These are phyloP conservation scores for Amphimallon solstitiale DNA, from an alignment of 2,888 invertebrate species.

Conservation along the genomic window DNA sequence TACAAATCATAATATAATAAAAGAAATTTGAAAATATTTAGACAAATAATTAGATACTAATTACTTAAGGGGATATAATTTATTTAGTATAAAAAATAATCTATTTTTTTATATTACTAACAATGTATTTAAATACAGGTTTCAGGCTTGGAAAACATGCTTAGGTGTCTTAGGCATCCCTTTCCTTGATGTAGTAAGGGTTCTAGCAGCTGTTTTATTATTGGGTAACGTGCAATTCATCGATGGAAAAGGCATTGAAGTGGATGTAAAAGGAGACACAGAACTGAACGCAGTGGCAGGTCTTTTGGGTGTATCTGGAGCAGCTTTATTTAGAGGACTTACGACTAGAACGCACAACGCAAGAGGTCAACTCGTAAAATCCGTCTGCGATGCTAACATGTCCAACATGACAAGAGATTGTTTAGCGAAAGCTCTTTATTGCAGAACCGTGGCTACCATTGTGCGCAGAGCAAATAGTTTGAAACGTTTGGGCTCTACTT, in stretches of 20 bases:
- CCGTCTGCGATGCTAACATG: constrained; percentile 85
- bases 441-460: constrained; percentile 93
- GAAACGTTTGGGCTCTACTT: constrained; percentile 84
- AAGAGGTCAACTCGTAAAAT: constrained; percentile 81
- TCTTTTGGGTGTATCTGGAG: constrained; percentile 80
- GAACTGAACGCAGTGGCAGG: constrained; percentile 89
- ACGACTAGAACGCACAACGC: constrained; percentile 84
- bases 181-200: constrained; percentile 91
- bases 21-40: too few relatives aligned
- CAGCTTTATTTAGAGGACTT: constrained; percentile 81
- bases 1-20: too few relatives aligned
- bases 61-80: too few relatives aligned
- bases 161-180: constrained; percentile 92
- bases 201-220: constrained; percentile 88
- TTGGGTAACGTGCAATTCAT: constrained; percentile 92
- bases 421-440: constrained; percentile 91
- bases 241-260: constrained; percentile 80
- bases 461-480: constrained; percentile 92
- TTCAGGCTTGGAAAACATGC: constrained; percentile 93
- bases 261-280: constrained; percentile 82
- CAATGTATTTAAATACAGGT: constrained; percentile 63
- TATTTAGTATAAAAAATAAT: too few relatives aligned
- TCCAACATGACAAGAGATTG: constrained; percentile 90
- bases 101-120: too few relatives aligned
- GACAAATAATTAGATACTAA: too few relatives aligned